Evolutionary conservation across 2,113 vertebrate species (phyloP), one percentile per base, ranked within the genome.

Genomic region (Myiozetetes cayanensis): DNA sequence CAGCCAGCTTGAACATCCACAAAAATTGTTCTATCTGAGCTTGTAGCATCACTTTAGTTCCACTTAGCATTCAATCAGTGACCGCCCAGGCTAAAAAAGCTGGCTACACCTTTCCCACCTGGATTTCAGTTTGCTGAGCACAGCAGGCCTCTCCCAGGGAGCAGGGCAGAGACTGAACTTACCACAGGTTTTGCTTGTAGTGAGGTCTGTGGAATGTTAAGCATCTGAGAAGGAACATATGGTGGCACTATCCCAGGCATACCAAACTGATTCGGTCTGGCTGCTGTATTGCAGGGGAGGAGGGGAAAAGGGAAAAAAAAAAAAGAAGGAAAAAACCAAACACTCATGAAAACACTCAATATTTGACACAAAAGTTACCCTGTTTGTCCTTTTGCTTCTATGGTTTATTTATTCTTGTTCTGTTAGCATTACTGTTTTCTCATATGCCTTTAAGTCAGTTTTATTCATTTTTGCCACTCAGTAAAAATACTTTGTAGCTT

Each of bases 171-270:
- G 74, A 61, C 63, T 39, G 25, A 16, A 95, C 98, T 99, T 97
- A 99, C 99, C 98, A 95, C 94, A 88, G 98, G 97, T 92, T 98
- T 98, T 97, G 97, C 98, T 97, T 98, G 98, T 97, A 98, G 97
- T 94, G 97, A 97, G 93, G 97, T 97, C 97, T 98, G 98, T 96
- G 98, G 98, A 99, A 99, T 99, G 98, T 98, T 98, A 97, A 98
- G 98, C 98, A 97, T 98, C 97, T 98, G 98, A 71, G 98, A 98
- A 97, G 98, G 97, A 89, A 98, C 97, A 94, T 98, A 98, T 31
- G 97, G 98, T 97, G 98, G 98, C 98, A 98, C 97, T 87, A 98
- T 97, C 97, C 98, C 98, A 94, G 98, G 98, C 97, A 98, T 98
- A 97, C 98, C 98, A 91, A 98, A 97, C 41, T 98, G 98, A 98